phyloP scores from a whole-genome alignment of 2,113 vertebrate genomes.

The Drymodes brunneopygia region DNA sequence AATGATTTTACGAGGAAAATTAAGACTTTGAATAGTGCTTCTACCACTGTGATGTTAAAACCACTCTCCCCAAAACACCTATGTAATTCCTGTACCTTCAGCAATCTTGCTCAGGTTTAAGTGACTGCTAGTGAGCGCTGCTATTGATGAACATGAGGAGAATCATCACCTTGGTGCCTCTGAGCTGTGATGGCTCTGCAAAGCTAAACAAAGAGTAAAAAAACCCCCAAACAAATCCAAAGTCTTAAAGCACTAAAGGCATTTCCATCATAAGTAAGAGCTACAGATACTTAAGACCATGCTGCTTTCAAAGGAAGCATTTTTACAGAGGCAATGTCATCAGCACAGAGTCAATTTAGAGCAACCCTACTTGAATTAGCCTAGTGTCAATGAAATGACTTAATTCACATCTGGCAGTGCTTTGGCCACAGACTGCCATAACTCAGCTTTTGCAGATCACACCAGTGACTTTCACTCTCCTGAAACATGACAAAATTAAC shows the following conservation, averaged over 20 bases:
- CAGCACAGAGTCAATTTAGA: background rate
- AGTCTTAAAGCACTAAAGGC: background rate
- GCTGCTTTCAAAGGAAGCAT: background rate
- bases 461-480: background rate
- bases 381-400: background rate
- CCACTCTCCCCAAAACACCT: background rate
- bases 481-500: background rate
- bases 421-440: background rate
- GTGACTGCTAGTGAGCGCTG: background rate
- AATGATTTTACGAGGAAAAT: background rate
- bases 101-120: conserved; percentile 23
- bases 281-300: background rate
- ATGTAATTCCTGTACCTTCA: background rate
- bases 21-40: background rate
- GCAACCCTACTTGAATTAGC: background rate
- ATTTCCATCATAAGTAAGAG: background rate
- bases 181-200: conserved; percentile 27
- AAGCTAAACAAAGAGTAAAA: conserved; percentile 28
- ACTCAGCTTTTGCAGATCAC: background rate
- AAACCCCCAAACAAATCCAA: background rate
- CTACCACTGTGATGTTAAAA: background rate
- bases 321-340: background rate
- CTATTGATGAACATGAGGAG: conserved; percentile 6
- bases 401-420: background rate
- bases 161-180: background rate